Conservation (phyloP, 2,113 vertebrate species). For the Petroica traversi region DNA sequence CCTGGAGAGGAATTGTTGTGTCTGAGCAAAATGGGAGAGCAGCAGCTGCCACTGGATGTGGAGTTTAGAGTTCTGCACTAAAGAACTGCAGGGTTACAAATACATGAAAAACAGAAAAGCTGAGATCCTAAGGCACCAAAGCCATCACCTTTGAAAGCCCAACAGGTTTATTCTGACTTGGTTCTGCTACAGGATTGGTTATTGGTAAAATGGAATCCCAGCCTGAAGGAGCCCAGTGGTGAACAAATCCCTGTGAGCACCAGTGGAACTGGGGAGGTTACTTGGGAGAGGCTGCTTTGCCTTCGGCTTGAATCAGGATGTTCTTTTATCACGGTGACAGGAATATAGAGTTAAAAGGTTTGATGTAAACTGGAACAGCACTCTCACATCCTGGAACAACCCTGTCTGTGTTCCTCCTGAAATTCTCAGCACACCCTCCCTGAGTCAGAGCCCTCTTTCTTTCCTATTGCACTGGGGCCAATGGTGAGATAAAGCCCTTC, state of each 20-base stretch:
- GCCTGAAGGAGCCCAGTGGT: background rate
- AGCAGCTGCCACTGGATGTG: background rate
- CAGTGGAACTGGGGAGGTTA: rapidly evolving
- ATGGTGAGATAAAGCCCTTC: background rate
- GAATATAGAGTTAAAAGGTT: background rate
- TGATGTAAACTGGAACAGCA: background rate
- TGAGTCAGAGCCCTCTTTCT: slow-evolving; percentile 12
- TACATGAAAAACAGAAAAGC: rapidly evolving
- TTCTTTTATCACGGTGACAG: background rate
- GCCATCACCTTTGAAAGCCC: background rate
- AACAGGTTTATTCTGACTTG: background rate
- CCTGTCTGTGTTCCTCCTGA: background rate
- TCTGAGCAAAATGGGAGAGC: background rate
- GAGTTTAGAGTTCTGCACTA: rapidly evolving
- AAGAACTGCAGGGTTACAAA: background rate
- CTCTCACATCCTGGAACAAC: slow-evolving; percentile 1
- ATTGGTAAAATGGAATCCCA: background rate
- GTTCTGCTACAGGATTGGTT: background rate
- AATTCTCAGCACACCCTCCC: background rate
- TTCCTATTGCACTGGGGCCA: background rate
- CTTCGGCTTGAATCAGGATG: background rate
- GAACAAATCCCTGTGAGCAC: background rate
- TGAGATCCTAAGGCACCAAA: background rate
- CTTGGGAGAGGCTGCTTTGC: background rate
- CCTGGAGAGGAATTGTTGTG: background rate